Conservation (phyloP, 2,797 vertebrate species). For the Parauchenoglanis punctatus region DNA sequence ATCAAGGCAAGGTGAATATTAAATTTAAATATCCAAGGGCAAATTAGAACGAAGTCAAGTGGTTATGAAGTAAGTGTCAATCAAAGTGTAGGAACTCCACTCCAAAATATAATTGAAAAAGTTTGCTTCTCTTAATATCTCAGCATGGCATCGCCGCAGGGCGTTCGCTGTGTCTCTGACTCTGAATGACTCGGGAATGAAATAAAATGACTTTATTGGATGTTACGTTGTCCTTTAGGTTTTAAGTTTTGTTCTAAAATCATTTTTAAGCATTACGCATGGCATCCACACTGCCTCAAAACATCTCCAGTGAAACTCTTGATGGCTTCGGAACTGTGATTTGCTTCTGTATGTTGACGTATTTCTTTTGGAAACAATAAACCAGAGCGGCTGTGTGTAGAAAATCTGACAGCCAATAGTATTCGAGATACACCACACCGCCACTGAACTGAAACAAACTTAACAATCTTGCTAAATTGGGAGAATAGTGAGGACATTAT, state of each 20-base stretch:
- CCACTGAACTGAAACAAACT: neutral
- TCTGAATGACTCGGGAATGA: neutral
- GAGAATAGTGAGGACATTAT: neutral
- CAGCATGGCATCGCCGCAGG: conserved; percentile 49
- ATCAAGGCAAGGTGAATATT: conserved; percentile 36
- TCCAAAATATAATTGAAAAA: conserved; percentile 56
- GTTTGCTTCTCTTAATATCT: conserved; percentile 28
- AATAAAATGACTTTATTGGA: neutral
- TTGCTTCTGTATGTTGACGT: neutral
- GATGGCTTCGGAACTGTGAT: neutral
- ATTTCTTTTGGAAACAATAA: neutral
- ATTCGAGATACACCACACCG: neutral
- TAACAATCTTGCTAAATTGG: neutral
- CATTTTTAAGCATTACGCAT: neutral
- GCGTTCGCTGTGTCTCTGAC: neutral
- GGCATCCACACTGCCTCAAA: neutral
- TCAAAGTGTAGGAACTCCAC: conserved; percentile 42
- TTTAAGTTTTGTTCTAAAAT: neutral
- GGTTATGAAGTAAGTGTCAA: conserved; percentile 51
- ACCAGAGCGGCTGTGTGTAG: neutral
- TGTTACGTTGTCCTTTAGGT: neutral
- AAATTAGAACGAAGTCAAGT: conserved; percentile 38
- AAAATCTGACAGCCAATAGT: neutral
- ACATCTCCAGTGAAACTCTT: neutral
- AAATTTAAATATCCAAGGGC: conserved; percentile 48